phyloP scores from a whole-genome alignment of 2,888 invertebrate species.

The Zygogramma bicolorata region DNA sequence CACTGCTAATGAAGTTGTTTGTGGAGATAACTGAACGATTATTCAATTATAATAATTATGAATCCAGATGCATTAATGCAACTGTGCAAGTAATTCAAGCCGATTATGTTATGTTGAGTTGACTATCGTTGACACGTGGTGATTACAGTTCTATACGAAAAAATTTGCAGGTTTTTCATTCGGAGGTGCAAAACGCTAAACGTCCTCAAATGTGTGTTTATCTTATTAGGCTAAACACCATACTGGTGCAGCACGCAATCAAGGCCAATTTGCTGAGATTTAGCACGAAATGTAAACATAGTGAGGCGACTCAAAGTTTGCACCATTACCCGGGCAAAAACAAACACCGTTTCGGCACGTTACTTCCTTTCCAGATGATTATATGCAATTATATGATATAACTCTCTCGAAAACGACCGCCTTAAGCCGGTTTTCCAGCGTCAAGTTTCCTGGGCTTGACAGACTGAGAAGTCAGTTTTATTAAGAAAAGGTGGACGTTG shows the following conservation, averaged over 20 bases:
- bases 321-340: background rate
- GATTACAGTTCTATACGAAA: background rate
- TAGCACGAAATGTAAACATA: background rate
- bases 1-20: constrained; percentile 5
- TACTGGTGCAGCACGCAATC: background rate
- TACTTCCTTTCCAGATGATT: background rate
- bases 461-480: no score
- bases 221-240: background rate
- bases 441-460: background rate
- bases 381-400: background rate
- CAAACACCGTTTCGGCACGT: background rate
- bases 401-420: background rate
- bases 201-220: constrained; percentile 2
- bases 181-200: constrained; percentile 2
- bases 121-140: constrained; percentile 7
- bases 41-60: constrained; percentile 6
- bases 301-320: background rate
- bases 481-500: no score
- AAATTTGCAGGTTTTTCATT: background rate
- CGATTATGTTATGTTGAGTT: constrained; percentile 13
- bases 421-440: background rate
- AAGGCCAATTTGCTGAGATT: background rate
- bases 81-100: background rate
- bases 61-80: background rate
- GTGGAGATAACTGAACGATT: background rate